Percentiles rank a stretch among this genome's conserved stretches.
These are phyloP conservation scores for Orthosia gracilis DNA, from an alignment of 2,888 invertebrate genomes.

Conservation along the genomic window DNA sequence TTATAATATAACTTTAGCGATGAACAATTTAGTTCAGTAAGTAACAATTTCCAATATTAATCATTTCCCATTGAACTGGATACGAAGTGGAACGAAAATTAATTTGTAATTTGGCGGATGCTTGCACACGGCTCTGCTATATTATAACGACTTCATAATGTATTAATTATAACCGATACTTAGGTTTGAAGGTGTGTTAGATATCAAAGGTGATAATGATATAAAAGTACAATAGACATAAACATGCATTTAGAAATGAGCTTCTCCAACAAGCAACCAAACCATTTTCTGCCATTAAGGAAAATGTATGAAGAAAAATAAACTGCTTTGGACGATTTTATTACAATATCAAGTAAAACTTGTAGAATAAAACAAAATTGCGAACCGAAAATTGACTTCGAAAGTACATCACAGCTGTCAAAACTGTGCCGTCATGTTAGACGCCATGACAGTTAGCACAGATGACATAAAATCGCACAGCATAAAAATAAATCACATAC, in stretches of 20 bases:
- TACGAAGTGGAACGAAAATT: conserved; percentile 57
- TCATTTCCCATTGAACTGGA: conserved; percentile 53
- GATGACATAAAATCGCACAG: conserved; percentile 47
- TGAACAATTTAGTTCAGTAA: conserved; percentile 53
- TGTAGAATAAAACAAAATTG: neutral
- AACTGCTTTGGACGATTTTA: neutral
- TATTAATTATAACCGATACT: conserved; percentile 39
- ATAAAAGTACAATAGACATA: no score
- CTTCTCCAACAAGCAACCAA: neutral
- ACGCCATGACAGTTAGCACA: conserved; percentile 49
- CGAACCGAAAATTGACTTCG: neutral
- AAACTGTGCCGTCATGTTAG: conserved; percentile 12
- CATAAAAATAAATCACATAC: conserved; percentile 70
- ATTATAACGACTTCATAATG: conserved; percentile 40
- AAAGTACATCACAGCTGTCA: neutral
- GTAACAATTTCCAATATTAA: conserved; percentile 62
- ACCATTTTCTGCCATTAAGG: neutral
- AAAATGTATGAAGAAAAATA: neutral
- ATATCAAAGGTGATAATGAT: neutral
- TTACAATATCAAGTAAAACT: neutral
- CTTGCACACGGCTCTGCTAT: conserved; percentile 47
- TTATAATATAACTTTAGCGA: conserved; percentile 51
- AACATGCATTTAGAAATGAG: no score
- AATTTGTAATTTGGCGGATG: conserved; percentile 67
- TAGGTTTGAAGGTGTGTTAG: neutral